Base-by-base conservation (phyloP, 2,888 invertebrate genomes). In the Aphodius sticticus region DNA sequence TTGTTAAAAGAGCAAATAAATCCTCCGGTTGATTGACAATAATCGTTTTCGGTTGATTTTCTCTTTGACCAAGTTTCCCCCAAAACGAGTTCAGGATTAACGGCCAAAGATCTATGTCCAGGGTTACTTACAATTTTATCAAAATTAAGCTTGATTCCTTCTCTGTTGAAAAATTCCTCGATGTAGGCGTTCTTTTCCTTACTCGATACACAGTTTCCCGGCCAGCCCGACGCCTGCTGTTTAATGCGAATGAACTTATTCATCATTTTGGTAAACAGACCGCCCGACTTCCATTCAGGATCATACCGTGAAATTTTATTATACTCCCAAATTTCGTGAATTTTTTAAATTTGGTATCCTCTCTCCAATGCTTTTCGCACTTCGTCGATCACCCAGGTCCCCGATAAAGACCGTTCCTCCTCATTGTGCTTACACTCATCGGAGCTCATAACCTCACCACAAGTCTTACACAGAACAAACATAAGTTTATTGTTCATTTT, bases 251-350 rank as follows among this genome's bases (percentile, higher is more conserved):
- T 15, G 9, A 75, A 75, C 6, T 15, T 26, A 9, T 75, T 75
- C 35, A 75, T 75, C 75, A 75, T 75, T 6, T 16, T 16, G 5
- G 75, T 26, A 9, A 75, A 75, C 16, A 75, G 15, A 36, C 35
- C 75, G 9, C 35, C 75, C 6, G 75, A 7, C 9, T 75, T 75
- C 9, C 15, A 16, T 36, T 7, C 75, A 15, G 36, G 6, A n/a
- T n/a, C n/a, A n/a, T n/a, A n/a, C n/a, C n/a, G n/a, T n/a, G n/a
- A n/a, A n/a, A n/a, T n/a, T n/a, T n/a, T 75, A 7, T 75, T 7
- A 75, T 75, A 75, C 35, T 15, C 9, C 75, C 75, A 75, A 7
- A 75, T 26, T 75, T 75, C 75, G 6, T 75, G 7, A 71, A 35
- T 38, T 38, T n/a, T n/a, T n/a, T n/a, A n/a, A n/a, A n/a, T n/a